A percentile compares a stretch with the other conserved stretches of the same genome.
These are phyloP conservation scores for Octonoba sinensis DNA, from an alignment of 2,888 invertebrate genomes.

Conservation along the genomic window DNA sequence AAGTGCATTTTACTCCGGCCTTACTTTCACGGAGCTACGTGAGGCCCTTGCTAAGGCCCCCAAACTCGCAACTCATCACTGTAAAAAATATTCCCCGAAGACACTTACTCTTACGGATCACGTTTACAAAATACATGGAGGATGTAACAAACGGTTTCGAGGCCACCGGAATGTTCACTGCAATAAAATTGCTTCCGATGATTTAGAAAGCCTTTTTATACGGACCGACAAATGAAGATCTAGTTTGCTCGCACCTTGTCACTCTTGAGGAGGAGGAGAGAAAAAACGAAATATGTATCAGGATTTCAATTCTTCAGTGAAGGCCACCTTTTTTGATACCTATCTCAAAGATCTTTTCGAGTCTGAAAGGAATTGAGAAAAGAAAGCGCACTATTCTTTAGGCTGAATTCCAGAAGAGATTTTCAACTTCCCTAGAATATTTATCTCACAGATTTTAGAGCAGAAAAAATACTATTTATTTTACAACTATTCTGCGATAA, in stretches of 20 bases:
- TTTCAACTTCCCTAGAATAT: too few species aligned
- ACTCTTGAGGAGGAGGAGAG: conserved; percentile 7
- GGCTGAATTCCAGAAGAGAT: too few species aligned
- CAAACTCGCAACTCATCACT: conserved; percentile 41
- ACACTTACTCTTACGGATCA: conserved; percentile 53
- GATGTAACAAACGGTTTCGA: conserved; percentile 49
- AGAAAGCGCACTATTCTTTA: too few species aligned
- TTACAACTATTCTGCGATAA: too few species aligned
- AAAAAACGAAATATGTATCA: conserved; percentile 57
- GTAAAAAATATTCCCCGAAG: conserved; percentile 57
- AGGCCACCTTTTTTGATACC: too few species aligned
- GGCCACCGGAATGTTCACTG: conserved; percentile 30
- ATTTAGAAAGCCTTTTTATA: conserved; percentile 57
- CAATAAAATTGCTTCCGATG: conserved; percentile 57
- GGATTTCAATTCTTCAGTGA: conserved; percentile 40
- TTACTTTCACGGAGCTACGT: conserved; percentile 56
- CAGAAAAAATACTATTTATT: too few species aligned
- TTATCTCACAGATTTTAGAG: too few species aligned
- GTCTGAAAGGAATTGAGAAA: too few species aligned
- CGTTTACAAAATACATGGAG: conserved; percentile 57
- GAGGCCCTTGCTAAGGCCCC: conserved; percentile 48
- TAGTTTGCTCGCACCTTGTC: conserved; percentile 32
- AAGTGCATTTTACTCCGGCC: conserved; percentile 55
- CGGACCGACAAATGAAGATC: conserved; percentile 54
- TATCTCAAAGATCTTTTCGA: too few species aligned